Base-by-base conservation (phyloP, 2,797 vertebrate genomes). In the Adrianichthys oophorus region DNA sequence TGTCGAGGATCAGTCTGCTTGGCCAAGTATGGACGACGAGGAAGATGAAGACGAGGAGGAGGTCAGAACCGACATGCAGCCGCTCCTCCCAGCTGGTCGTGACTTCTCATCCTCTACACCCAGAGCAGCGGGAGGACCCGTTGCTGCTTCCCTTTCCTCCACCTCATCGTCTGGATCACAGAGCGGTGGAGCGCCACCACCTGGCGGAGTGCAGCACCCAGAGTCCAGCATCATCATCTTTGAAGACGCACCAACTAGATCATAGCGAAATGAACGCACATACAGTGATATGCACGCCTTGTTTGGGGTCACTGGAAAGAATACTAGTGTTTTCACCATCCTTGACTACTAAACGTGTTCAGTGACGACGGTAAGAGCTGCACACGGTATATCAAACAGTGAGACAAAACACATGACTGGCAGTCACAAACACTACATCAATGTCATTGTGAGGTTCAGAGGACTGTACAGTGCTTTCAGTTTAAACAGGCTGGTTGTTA, bases 21-120 rank as follows among this genome's bases (percentile, higher is more conserved):
- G 98, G 98, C 98, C 98, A 58, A 98, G 90, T 88, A 98, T 99
- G 98, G 98, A 99, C 15, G 96, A 99, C 0, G 97, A 98, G 0
- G 97, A 98, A 32, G 92, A 93, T 1, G 92, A 93, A 0, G 96
- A 99, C 0, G 92, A 93, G 1, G 96, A 98, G 15, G 96, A 97
- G 45, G 89, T 89, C 4, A 90, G 92, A 65, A 90, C 85, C 0
- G 91, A 96, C 68, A 89, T 75, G 0, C 84, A 86, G 73, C 92
- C 93, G 0, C 85, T 94, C 56, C 91, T 94, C 62, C 73, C 92
- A 0, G 70, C 61, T 0, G 84, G 74, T 0, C 85, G 74, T 0
- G 90, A 91, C 45, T 49, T 88, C 37, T 73, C 75, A 41, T 76
- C 77, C 59, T 70, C 84, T 4, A 7, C 45, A 0, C 16, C 59